phyloP scores from a whole-genome alignment of 1,140 invertebrate species.

The roundworm (Caenorhabditis elegans) region DNA sequence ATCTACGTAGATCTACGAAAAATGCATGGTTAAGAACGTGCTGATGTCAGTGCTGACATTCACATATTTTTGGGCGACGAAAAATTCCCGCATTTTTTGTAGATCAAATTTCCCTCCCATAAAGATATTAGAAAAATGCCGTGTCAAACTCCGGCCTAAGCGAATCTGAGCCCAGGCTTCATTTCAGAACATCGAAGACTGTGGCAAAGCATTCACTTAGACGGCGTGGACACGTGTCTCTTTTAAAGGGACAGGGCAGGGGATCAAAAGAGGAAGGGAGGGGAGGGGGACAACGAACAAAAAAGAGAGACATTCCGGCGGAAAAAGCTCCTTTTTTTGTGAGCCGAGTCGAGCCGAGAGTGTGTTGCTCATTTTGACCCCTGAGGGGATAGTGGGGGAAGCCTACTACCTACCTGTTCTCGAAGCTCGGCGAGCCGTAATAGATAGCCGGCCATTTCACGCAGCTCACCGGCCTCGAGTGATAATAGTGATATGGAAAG shows the following conservation, averaged over 20 bases:
- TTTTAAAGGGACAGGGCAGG: background rate
- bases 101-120: background rate
- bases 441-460: background rate
- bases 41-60: no score
- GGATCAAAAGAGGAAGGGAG: background rate
- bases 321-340: background rate
- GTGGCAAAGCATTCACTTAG: constrained; percentile 46
- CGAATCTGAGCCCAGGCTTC: constrained; percentile 37
- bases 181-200: constrained; percentile 35
- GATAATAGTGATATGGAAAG: constrained; percentile 22
- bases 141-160: constrained; percentile 37
- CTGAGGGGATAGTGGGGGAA: background rate
- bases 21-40: no score
- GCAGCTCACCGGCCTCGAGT: background rate
- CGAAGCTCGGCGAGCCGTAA: background rate
- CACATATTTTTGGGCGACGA: no score
- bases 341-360: background rate
- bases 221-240: constrained; percentile 19
- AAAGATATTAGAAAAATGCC: background rate
- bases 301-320: background rate
- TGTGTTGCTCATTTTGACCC: background rate
- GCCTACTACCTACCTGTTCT: background rate
- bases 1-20: no score
- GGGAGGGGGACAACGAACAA: background rate
- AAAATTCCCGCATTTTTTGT: no score